phyloP scores from a whole-genome alignment of 1,140 invertebrate species.

The Sinonovacula constricta region DNA sequence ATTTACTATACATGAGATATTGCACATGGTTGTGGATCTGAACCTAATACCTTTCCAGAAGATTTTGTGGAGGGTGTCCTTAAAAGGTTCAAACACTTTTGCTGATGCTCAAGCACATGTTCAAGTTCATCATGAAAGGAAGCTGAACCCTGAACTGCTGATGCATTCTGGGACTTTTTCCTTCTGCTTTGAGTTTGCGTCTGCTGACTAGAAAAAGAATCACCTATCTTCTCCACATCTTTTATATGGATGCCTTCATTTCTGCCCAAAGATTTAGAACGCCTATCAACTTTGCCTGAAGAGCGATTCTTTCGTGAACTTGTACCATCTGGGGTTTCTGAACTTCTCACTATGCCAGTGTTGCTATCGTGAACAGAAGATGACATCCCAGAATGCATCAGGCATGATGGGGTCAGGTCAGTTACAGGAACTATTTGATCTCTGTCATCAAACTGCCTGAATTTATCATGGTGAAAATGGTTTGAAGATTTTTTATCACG shows the following conservation, averaged over 20 bases:
- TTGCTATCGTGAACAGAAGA: neutral
- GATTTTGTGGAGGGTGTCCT: conserved; percentile 5
- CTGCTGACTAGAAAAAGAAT: too few relatives aligned
- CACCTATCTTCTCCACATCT: too few relatives aligned
- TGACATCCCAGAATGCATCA: neutral
- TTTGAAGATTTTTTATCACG: conserved; percentile 19
- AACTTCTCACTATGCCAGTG: too few relatives aligned
- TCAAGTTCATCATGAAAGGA: conserved; percentile 27
- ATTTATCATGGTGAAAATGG: too few relatives aligned
- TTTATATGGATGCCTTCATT: neutral
- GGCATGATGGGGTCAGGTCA: conserved; percentile 22
- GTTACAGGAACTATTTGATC: conserved; percentile 9
- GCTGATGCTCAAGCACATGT: conserved; percentile 3
- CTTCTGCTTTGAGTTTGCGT: conserved; percentile 18
- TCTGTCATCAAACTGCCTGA: too few relatives aligned
- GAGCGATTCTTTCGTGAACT: neutral
- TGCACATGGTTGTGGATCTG: conserved; percentile 18
- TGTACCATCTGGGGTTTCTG: too few relatives aligned
- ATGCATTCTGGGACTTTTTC: conserved; percentile 10
- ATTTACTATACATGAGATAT: conserved; percentile 47
- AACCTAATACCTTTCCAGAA: neutral
- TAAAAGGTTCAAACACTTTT: neutral
- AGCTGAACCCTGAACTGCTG: neutral
- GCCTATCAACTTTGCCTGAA: conserved; percentile 11
- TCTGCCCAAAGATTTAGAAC: conserved; percentile 43